Evolutionary conservation across 1,140 invertebrate genomes (phyloP).

Genomic region (Zaprionus taronus): DNA sequence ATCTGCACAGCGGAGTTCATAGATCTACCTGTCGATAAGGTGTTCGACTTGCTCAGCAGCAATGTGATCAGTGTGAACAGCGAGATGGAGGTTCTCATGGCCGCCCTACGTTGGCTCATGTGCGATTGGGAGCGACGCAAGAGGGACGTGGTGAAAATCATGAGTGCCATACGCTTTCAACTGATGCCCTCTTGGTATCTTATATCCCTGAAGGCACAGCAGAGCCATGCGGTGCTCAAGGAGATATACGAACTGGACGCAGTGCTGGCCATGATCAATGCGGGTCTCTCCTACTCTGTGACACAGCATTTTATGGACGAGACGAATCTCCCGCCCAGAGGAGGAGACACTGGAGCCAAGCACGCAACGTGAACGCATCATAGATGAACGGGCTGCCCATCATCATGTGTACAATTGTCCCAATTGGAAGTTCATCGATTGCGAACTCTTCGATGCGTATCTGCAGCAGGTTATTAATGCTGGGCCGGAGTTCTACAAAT

Average conservation of each 20-base stretch:
- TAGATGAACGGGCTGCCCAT: slow-evolving; percentile 74
- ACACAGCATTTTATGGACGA: slow-evolving; percentile 20
- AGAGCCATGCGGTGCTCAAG: slow-evolving; percentile 87
- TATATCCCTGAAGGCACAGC: slow-evolving; percentile 86
- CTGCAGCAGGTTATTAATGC: slow-evolving; percentile 33
- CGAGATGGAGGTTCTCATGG: slow-evolving; percentile 89
- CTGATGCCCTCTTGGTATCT: slow-evolving; percentile 90
- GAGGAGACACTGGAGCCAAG: background rate
- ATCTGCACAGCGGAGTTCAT: slow-evolving; percentile 90
- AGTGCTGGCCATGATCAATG: slow-evolving; percentile 87
- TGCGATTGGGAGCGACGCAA: slow-evolving; percentile 87
- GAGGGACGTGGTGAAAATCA: slow-evolving; percentile 86
- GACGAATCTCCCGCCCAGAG: background rate
- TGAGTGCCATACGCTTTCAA: slow-evolving; percentile 89
- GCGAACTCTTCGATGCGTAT: slow-evolving; percentile 47
- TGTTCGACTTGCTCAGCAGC: slow-evolving; percentile 87
- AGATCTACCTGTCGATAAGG: slow-evolving; percentile 86
- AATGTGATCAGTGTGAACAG: slow-evolving; percentile 88
- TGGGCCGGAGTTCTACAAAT: slow-evolving; percentile 14
- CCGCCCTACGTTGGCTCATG: slow-evolving; percentile 89
- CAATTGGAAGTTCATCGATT: slow-evolving; percentile 49
- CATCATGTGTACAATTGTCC: slow-evolving; percentile 55
- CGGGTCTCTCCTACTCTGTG: slow-evolving; percentile 88
- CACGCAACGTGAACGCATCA: slow-evolving; percentile 88
- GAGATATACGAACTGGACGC: slow-evolving; percentile 88